These are phyloP conservation scores for Asteroscopus sphinx DNA, from an alignment of 2,888 invertebrate genomes.

Conservation along the genomic window DNA sequence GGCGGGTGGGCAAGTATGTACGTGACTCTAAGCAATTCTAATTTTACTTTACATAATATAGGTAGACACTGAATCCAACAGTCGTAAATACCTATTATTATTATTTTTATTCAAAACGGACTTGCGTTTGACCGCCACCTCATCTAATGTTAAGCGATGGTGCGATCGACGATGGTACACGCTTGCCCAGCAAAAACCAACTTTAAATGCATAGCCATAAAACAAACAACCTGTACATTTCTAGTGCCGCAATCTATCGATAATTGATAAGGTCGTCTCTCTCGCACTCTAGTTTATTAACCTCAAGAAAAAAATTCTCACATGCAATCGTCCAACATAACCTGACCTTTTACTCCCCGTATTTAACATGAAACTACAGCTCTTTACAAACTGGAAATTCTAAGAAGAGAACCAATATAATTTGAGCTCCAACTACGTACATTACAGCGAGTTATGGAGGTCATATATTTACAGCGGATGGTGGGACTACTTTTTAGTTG, in stretches of 20 bases:
- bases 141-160: too few relatives aligned
- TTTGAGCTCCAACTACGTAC: constrained; percentile 35
- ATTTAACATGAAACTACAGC: constrained; percentile 6
- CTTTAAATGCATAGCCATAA: constrained; percentile 6
- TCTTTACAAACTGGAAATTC: constrained; percentile 33
- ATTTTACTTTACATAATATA: too few relatives aligned
- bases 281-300: constrained; percentile 81
- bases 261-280: constrained; percentile 84
- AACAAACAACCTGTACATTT: constrained; percentile 66
- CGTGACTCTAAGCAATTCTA: too few relatives aligned
- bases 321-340: constrained; percentile 46
- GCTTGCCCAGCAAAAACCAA: too few relatives aligned
- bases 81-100: too few relatives aligned
- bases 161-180: too few relatives aligned
- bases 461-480: constrained; percentile 56
- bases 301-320: constrained; percentile 72
- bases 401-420: constrained; percentile 31
- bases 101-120: too few relatives aligned
- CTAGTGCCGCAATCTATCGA: constrained; percentile 69
- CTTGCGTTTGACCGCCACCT: too few relatives aligned
- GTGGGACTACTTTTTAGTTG: constrained; percentile 54
- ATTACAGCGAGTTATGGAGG: constrained; percentile 32
- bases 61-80: too few relatives aligned
- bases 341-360: constrained; percentile 35
- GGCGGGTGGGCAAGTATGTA: too few relatives aligned